A percentile compares a stretch with the other conserved stretches of the same genome.
These are phyloP conservation scores for Syrrhaptes paradoxus DNA, from an alignment of 2,113 vertebrate genomes.

Conservation along the genomic window DNA sequence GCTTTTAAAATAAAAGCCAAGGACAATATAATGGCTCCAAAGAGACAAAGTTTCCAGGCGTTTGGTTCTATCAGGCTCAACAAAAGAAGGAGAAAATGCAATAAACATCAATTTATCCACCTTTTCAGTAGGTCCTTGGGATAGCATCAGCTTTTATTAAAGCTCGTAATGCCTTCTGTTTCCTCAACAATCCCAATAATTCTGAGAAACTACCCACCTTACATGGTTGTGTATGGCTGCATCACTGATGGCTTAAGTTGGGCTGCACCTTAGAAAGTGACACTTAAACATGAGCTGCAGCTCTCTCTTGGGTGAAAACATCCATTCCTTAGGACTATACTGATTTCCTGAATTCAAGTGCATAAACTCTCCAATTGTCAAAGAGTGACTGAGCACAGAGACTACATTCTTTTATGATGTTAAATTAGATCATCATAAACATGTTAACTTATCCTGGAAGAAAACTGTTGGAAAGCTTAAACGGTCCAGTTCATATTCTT, in stretches of 20 bases:
- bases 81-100: neutral
- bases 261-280: neutral
- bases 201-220: neutral
- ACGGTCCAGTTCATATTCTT: neutral
- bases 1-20: neutral
- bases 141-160: neutral
- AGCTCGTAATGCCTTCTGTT: neutral
- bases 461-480: neutral
- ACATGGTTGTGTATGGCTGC: neutral
- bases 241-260: neutral
- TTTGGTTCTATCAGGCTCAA: neutral
- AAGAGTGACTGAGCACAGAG: neutral
- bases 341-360: neutral
- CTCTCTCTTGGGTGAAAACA: neutral
- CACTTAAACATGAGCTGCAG: neutral
- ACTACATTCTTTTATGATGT: neutral
- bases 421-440: neutral
- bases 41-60: neutral
- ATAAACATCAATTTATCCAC: neutral
- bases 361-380: neutral
- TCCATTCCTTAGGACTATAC: neutral
- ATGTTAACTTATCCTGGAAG: neutral
- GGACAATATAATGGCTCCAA: neutral
- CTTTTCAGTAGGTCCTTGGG: neutral
- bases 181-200: neutral